phyloP scores from a whole-genome alignment of 1,140 invertebrate genomes.

The Drosophila parvula region DNA sequence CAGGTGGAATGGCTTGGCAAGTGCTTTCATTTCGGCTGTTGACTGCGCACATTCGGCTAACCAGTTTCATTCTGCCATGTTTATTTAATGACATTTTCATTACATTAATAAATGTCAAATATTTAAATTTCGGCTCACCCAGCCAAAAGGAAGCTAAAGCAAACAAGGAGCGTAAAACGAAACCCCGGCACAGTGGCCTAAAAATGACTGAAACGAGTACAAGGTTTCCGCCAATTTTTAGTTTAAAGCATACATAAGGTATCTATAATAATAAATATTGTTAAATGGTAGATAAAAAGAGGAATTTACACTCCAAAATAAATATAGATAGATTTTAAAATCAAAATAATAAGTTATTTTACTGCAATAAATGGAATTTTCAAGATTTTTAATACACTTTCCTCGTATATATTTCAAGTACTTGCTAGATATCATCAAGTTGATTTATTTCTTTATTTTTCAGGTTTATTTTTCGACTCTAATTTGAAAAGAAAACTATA shows the following conservation, averaged over 20 bases:
- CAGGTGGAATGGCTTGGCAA: constrained; percentile 35
- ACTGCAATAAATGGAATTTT: background rate
- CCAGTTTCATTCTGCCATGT: constrained; percentile 68
- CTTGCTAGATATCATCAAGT: background rate
- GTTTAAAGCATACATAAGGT: background rate
- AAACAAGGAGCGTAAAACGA: constrained; percentile 32
- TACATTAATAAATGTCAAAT: constrained; percentile 80
- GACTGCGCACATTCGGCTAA: constrained; percentile 53
- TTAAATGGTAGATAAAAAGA: background rate
- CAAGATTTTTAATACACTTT: background rate
- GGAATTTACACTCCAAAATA: background rate
- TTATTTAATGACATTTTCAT: constrained; percentile 78
- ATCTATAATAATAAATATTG: background rate
- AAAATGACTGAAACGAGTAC: background rate
- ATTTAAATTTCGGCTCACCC: constrained; percentile 76
- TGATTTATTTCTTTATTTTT: background rate
- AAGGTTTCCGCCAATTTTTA: background rate
- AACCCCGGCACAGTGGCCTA: constrained; percentile 39
- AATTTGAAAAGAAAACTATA: background rate
- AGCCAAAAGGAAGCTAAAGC: constrained; percentile 34
- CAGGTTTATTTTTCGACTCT: too few species aligned
- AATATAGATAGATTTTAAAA: background rate
- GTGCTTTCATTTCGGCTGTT: constrained; percentile 44
- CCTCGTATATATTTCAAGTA: background rate
- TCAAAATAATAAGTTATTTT: background rate